A percentile compares a stretch with the other conserved stretches of the same genome.
These are phyloP conservation scores for Pelodytes ibericus DNA, from an alignment of 2,797 vertebrate species.

Conservation along the genomic window DNA sequence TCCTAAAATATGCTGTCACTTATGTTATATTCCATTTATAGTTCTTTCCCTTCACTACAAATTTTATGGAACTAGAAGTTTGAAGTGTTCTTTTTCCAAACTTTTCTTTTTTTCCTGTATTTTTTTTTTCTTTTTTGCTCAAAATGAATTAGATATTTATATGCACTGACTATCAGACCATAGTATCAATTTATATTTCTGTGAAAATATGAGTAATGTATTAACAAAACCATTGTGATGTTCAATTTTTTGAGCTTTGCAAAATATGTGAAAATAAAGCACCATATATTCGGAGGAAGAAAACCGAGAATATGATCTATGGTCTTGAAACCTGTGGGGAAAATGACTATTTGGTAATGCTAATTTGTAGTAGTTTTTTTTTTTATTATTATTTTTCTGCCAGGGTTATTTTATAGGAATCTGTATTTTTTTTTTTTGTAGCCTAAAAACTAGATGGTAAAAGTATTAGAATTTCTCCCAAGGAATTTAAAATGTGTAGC, in stretches of 20 bases:
- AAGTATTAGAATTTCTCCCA: slow-evolving; percentile 15
- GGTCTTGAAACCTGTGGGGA: background rate
- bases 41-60: too few species aligned
- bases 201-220: background rate
- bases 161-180: too few species aligned
- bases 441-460: background rate
- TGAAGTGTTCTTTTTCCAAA: too few species aligned
- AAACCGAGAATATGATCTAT: slow-evolving; percentile 9
- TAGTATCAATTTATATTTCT: too few species aligned
- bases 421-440: background rate
- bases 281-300: background rate
- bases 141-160: too few species aligned
- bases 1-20: too few species aligned
- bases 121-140: too few species aligned
- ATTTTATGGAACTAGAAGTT: too few species aligned
- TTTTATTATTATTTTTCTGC: background rate
- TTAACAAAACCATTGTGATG: background rate
- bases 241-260: slow-evolving; percentile 6
- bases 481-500: background rate
- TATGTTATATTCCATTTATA: too few species aligned
- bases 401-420: background rate
- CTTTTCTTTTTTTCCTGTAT: too few species aligned
- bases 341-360: slow-evolving; percentile 24
- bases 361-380: slow-evolving; percentile 7
- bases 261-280: slow-evolving; percentile 13